Evolutionary conservation across 2,113 vertebrate species (phyloP), one percentile per base, ranked within the genome.

Genomic region (Penelope pileata): DNA sequence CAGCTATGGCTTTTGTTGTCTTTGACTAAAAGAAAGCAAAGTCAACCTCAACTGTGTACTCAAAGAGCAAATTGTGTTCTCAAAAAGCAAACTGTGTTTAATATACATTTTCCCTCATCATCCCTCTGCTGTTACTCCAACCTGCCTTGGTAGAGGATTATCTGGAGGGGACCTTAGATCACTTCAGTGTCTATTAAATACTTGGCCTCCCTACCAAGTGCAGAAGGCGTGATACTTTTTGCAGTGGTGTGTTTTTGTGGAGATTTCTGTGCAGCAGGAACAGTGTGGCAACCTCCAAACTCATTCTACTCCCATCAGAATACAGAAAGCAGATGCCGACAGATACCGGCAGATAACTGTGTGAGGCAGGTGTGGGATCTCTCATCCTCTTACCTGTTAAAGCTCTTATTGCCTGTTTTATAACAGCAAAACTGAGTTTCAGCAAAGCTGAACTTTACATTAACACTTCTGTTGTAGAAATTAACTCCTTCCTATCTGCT

Each of bases 1-100:
- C 38, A 81, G 90, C 86, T 90, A 77, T 50, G 86, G 42, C 83
- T 96, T 96, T 93, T 96, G 90, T 95, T 96, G 64, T 92, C 86
- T 88, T 95, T 96, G 95, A 94, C 96, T 86, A 83, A 83, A 32
- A 83, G 68, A 95, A 94, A 83, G 68, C 72, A 93, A 95, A 93
- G 42, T 59, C 64, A 91, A 75, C 60, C 76, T 88, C 79, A 80
- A 16, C 59, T 93, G 43, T 64, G 38, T 74, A 60, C 48, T 81
- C 68, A 68, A 13, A 70, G 84, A 63, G 47, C 89, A 95, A 80
- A 70, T 32, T 51, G 27, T 86, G 69, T 73, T 91, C 43, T 81
- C 68, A 64, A 13, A 70, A 82, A 67, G 47, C 87, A 95, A 80
- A 63, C 26, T 48, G 30, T 81, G 64, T 69, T 91, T 87, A 85